Evolutionary conservation across 2,797 vertebrate genomes (phyloP).

Genomic region (Arctocebus calabarensis): DNA sequence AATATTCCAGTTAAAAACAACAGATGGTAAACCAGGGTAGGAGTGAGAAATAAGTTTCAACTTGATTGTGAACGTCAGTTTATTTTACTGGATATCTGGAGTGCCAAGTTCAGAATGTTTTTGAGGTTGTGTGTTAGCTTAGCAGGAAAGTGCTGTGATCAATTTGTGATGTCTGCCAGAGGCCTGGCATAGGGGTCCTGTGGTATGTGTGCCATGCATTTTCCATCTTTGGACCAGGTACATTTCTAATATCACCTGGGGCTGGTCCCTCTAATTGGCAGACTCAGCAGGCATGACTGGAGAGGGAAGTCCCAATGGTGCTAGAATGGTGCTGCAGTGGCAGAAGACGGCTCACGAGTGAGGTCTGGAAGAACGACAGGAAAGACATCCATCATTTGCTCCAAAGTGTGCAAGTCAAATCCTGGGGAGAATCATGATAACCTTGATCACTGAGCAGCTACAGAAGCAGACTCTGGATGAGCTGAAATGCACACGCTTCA

Average conservation of each 20-base stretch:
- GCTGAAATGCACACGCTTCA: constrained; percentile 91
- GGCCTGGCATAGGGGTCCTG: constrained; percentile 65
- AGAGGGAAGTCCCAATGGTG: constrained; percentile 82
- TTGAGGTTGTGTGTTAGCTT: constrained; percentile 64
- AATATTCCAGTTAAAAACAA: constrained; percentile 44
- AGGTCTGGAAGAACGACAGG: constrained; percentile 80
- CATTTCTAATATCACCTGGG: constrained; percentile 80
- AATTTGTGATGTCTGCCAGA: constrained; percentile 74
- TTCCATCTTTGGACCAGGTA: constrained; percentile 69
- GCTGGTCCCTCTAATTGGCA: constrained; percentile 82
- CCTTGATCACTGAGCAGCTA: constrained; percentile 90
- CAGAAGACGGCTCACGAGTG: constrained; percentile 81
- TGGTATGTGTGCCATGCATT: constrained; percentile 73
- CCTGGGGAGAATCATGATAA: constrained; percentile 92
- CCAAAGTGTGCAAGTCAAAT: constrained; percentile 79
- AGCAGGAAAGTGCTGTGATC: constrained; percentile 64
- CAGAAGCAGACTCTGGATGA: constrained; percentile 93
- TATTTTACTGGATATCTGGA: constrained; percentile 66
- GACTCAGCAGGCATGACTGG: constrained; percentile 84
- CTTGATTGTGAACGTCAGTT: constrained; percentile 65
- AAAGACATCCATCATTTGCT: constrained; percentile 81
- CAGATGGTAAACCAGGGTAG: constrained; percentile 54
- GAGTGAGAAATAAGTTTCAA: constrained; percentile 67
- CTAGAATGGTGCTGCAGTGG: constrained; percentile 81
- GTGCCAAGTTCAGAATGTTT: constrained; percentile 64